Evolutionary conservation across 2,797 vertebrate species (phyloP), one percentile per base, ranked within the genome.

Genomic region (Ambastaia sidthimunki): DNA sequence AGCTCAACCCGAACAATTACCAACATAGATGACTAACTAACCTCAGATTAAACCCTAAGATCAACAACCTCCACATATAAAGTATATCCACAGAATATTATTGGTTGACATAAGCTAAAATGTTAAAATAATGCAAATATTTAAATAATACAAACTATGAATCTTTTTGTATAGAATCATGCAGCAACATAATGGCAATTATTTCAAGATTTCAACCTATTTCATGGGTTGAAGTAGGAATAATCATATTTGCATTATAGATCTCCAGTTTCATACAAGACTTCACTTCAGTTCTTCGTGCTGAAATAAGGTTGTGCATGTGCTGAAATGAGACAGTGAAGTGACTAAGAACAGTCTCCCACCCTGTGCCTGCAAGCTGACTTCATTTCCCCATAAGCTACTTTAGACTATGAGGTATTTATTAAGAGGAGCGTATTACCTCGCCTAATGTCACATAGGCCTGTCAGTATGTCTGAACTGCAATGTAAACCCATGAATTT

Each of bases 281-380:
- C 50, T 67, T 67, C 3, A 50, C 12, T 63, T 7, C 19, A 63
- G 5, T 91, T 92, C 78, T 81, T 11, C 18, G 2, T 4, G 1
- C 9, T n/a, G 9, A 31, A 34, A 4, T 62, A 16, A 18, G 62
- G 31, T 65, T 70, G 23, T 52, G 60, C 15, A 15, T 60, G 1
- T 59, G 12, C 52, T 48, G 74, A 62, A 78, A 71, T 48, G 57
- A 78, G 21, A 60, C 77, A 52, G 34, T 75, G 19, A 16, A 57
- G 68, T 71, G 66, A 70, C 59, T 71, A 77, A 80, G 54, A 80
- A 55, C 34, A n/a, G 60, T 78, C 15, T 78, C 71, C 74, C 82
- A 81, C 78, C 80, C 82, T 76, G 72, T 83, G 76, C 60, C 81
- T 74, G 28, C 67, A 48, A 37, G 41, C 68, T 86, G 76, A 83